Percentiles rank a stretch among this genome's conserved stretches.
Evolutionary conservation across 2,797 vertebrate species (phyloP).

Genomic region (Prionace glauca): DNA sequence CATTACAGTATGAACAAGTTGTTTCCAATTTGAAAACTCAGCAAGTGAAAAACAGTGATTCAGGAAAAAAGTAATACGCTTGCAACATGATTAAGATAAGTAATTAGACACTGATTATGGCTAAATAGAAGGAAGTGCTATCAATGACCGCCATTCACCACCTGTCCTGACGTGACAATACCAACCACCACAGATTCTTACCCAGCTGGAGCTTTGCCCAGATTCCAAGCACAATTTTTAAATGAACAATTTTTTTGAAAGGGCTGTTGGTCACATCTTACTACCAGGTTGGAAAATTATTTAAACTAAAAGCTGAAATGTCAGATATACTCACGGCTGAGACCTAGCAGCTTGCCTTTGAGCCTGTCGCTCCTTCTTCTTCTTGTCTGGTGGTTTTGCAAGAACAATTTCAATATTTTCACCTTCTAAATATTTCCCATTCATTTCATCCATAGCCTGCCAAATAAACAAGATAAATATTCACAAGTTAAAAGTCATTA

Average conservation of each 20-base stretch:
- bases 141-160: not conserved
- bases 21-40: not conserved
- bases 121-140: not conserved
- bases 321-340: conserved; percentile 78
- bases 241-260: not conserved
- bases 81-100: not conserved
- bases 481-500: not conserved
- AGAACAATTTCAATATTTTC: conserved; percentile 98
- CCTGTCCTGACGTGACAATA: not conserved
- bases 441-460: conserved; percentile 94
- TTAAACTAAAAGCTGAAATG: not conserved
- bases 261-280: not conserved
- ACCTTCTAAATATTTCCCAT: conserved; percentile 94
- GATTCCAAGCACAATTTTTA: not conserved
- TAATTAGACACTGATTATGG: not conserved
- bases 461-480: not conserved
- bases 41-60: not conserved
- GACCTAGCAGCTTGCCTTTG: conserved; percentile 98
- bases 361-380: conserved; percentile 97
- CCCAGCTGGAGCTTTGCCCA: not conserved
- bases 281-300: not conserved
- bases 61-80: not conserved
- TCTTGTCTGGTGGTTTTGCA: conserved; percentile 98
- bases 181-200: not conserved
- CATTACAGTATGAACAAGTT: not conserved